phyloP scores from a whole-genome alignment of 2,888 invertebrate genomes.

The Leptarthrus brevirostris region DNA sequence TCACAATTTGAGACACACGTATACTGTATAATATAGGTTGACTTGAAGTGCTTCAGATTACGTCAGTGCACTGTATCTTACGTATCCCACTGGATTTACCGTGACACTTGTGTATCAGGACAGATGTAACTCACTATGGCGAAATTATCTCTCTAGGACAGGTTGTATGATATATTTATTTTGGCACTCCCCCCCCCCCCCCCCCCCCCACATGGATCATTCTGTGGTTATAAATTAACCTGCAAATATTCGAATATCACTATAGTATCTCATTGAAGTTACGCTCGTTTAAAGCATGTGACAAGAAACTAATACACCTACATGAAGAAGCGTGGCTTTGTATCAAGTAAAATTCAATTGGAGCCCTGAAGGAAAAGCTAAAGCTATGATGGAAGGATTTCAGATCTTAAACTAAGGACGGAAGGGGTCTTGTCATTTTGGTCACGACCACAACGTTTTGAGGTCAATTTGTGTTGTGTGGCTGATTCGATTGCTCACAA shows the following conservation, averaged over 20 bases:
- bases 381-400: slow-evolving; percentile 14
- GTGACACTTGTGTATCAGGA: slow-evolving; percentile 22
- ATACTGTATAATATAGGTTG: not conserved
- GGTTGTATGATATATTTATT: slow-evolving; percentile 11
- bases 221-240: too few species aligned
- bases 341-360: not conserved
- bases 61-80: not conserved
- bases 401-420: not conserved
- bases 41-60: slow-evolving; percentile 29
- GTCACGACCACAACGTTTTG: slow-evolving; percentile 12
- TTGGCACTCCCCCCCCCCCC: too few species aligned
- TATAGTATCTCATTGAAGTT: too few species aligned
- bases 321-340: too few species aligned
- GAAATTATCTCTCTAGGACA: slow-evolving; percentile 22
- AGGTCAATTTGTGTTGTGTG: slow-evolving; percentile 25
- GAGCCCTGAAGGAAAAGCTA: not conserved
- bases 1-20: slow-evolving; percentile 22
- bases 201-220: too few species aligned
- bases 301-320: too few species aligned
- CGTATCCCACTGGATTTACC: slow-evolving; percentile 5
- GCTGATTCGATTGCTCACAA: slow-evolving; percentile 19
- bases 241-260: too few species aligned
- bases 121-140: slow-evolving; percentile 21
- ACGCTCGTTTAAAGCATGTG: too few species aligned
- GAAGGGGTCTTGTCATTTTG: not conserved